Evolutionary conservation across 1,140 invertebrate species (phyloP), one percentile per base, ranked within the genome.

Genomic region (Caerostris darwini): DNA sequence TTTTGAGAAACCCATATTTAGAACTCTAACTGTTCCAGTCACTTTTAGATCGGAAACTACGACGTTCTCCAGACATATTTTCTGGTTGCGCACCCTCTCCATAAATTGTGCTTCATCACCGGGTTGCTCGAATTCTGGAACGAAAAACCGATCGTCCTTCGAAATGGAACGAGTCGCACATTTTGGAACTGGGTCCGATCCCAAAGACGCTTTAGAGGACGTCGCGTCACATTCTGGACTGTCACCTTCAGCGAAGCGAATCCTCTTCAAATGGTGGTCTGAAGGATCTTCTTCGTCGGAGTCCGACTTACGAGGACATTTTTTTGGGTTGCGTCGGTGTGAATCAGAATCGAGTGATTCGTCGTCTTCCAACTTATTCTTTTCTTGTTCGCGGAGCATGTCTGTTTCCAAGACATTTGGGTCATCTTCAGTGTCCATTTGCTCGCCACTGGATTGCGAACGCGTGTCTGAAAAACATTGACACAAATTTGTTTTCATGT

Each of bases 161-260:
- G n/a, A n/a, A 10, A 2, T 85, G 64, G 34, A 34, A 34, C 81
- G 98, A 96, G 98, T 91, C 19, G 56, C 12, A 61, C 58, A 7
- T 83, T 77, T 10, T 61, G 3, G 34, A 34, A 34, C 34, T 34
- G 34, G 34, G 34, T 34, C 34, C 34, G 34, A 34, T 34, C 34
- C 34, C 34, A 34, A 34, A 34, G 34, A 34, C 34, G 34, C 34
- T 34, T 34, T 34, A 1, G 34, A 34, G 34, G 34, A 34, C 2
- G 34, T 34, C 56, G 96, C 92, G 92, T 96, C 95, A 61, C 90
- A 96, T 96, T 99, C 99, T 5, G 99, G 96, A 1, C 99, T 99
- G 59, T 99, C 96, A 2, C 98, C 98, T 95, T 99, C 99, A 0
- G 99, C 99, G 96, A 99, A 99, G n/a, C 99, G 97, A 0, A 99